These are phyloP conservation scores for Listronotus bonariensis DNA, from an alignment of 1,140 invertebrate species.

Conservation along the genomic window DNA sequence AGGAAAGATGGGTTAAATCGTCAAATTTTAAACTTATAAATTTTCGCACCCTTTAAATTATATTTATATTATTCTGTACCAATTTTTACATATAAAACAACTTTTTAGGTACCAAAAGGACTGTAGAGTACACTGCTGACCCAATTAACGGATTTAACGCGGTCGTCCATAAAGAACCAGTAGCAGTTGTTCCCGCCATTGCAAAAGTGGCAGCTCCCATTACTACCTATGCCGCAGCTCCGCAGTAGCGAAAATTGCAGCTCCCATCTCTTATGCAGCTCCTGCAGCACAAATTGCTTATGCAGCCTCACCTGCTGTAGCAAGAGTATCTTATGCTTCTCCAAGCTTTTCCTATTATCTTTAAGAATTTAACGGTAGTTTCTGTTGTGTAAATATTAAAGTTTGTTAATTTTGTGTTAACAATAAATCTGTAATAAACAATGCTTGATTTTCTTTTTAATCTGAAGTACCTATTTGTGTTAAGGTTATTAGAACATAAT, in stretches of 20 bases:
- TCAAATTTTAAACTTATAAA: too few relatives aligned
- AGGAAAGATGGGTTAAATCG: too few relatives aligned
- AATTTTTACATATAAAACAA: too few relatives aligned
- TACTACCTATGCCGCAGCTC: background rate
- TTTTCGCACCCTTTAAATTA: too few relatives aligned
- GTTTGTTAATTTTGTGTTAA: too few relatives aligned
- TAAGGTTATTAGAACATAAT: too few relatives aligned
- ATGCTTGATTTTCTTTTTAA: too few relatives aligned
- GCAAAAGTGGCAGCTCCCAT: slow-evolving; percentile 12
- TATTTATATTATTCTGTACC: too few relatives aligned
- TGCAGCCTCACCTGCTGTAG: slow-evolving; percentile 13
- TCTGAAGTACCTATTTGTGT: too few relatives aligned
- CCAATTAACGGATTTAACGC: slow-evolving; percentile 61
- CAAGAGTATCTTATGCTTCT: slow-evolving; percentile 21
- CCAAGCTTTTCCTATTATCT: slow-evolving; percentile 15
- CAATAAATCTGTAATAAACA: too few relatives aligned
- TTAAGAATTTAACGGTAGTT: slow-evolving; percentile 2
- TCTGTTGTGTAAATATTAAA: slow-evolving; percentile 1
- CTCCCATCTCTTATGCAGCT: slow-evolving; percentile 16
- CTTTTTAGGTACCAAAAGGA: slow-evolving; percentile 58
- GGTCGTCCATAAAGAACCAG: slow-evolving; percentile 54
- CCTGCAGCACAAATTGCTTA: slow-evolving; percentile 27
- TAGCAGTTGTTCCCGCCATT: slow-evolving; percentile 4
- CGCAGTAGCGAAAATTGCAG: slow-evolving; percentile 7
- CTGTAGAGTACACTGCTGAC: slow-evolving; percentile 70